These are phyloP conservation scores for Sebastolobus alascanus DNA, from an alignment of 2,797 vertebrate species.

Conservation along the genomic window DNA sequence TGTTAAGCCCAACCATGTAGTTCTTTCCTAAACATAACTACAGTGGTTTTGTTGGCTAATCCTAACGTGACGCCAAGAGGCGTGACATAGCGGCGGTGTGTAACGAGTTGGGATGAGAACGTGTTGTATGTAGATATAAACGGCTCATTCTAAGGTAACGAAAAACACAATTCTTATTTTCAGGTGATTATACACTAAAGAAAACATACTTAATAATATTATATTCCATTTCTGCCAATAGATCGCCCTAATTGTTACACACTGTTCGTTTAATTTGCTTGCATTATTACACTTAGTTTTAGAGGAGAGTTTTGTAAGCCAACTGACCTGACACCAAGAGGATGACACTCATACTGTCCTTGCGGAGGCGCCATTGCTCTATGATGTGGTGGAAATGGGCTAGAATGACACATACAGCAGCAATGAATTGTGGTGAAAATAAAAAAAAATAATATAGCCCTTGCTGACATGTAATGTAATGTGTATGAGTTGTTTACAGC, in stretches of 20 bases:
- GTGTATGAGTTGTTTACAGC: neutral
- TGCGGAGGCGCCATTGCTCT: conserved; percentile 83
- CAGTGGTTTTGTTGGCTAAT: too few relatives aligned
- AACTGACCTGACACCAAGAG: conserved; percentile 59
- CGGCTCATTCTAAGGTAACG: too few relatives aligned
- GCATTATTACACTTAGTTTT: neutral
- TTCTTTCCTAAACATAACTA: too few relatives aligned
- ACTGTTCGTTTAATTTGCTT: neutral
- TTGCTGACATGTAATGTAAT: neutral
- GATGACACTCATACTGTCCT: conserved; percentile 70
- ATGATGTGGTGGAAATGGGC: conserved; percentile 88
- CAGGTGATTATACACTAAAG: too few relatives aligned
- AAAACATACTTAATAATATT: accelerated
- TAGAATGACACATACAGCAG: conserved; percentile 30
- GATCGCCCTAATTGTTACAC: too few relatives aligned
- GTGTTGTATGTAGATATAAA: too few relatives aligned
- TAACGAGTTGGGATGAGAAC: too few relatives aligned
- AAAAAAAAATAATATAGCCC: neutral
- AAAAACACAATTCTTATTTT: too few relatives aligned
- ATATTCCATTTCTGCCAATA: too few relatives aligned
- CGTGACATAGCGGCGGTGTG: too few relatives aligned
- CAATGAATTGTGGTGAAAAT: neutral
- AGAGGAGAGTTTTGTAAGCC: neutral
- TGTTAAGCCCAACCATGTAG: too few relatives aligned
- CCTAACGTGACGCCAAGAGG: too few relatives aligned